Evolutionary conservation across 2,888 invertebrate genomes (phyloP).

Genomic region (Hyalella azteca): DNA sequence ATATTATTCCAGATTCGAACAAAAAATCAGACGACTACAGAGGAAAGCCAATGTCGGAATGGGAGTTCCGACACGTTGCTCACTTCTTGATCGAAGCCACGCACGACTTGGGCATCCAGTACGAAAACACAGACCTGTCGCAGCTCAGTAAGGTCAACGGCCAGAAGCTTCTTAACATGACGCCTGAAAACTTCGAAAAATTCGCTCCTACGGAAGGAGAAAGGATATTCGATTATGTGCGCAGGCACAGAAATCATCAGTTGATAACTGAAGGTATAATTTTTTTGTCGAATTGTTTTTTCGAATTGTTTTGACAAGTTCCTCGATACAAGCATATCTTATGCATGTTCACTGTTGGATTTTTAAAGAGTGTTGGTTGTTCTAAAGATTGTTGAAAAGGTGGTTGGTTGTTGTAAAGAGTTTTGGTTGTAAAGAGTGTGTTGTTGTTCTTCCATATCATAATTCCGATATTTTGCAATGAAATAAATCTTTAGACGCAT

Average conservation of each 20-base stretch:
- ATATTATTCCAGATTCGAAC: not conserved
- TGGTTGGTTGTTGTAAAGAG: too few relatives aligned
- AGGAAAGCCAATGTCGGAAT: conserved; percentile 22
- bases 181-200: conserved; percentile 33
- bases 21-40: conserved; percentile 24
- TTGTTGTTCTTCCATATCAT: too few relatives aligned
- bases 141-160: conserved; percentile 41
- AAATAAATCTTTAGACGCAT: too few relatives aligned
- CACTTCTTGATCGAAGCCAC: conserved; percentile 43
- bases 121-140: conserved; percentile 38
- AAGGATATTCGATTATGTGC: conserved; percentile 38
- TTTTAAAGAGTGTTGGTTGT: too few relatives aligned
- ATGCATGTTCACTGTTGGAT: too few relatives aligned
- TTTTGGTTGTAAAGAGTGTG: too few relatives aligned
- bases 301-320: too few relatives aligned
- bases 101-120: conserved; percentile 36
- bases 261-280: not conserved
- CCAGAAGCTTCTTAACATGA: conserved; percentile 33
- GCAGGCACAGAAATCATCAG: conserved; percentile 18
- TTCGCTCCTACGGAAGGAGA: conserved; percentile 35
- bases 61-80: conserved; percentile 41
- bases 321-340: too few relatives aligned
- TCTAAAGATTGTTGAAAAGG: too few relatives aligned
- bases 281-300: too few relatives aligned
- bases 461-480: too few relatives aligned